A percentile compares a stretch with the other conserved stretches of the same genome.
Conservation (phyloP, 2,113 vertebrate species). For the Triplophysa rosa region DNA sequence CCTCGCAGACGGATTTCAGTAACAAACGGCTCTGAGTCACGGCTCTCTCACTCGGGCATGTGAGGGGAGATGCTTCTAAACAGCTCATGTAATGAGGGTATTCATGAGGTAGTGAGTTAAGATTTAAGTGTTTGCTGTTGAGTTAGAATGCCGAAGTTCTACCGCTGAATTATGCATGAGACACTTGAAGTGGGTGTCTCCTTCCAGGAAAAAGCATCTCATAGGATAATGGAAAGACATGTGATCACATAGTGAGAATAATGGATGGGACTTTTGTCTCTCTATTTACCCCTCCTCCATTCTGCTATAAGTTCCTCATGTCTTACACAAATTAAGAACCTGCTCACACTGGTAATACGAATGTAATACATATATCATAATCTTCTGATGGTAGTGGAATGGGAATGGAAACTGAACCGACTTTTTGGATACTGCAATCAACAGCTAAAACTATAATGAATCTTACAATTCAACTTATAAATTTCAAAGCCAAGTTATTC, state of each 20-base stretch:
- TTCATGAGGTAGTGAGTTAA: not conserved
- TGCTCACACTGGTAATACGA: not conserved
- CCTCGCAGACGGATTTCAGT: constrained; percentile 7
- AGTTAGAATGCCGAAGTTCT: not conserved
- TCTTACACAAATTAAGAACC: not conserved
- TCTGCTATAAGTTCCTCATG: constrained; percentile 37
- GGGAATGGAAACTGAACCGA: not conserved
- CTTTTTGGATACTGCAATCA: no score
- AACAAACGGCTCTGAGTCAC: constrained; percentile 27
- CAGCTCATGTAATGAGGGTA: constrained; percentile 9
- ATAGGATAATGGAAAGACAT: constrained; percentile 21
- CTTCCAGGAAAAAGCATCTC: constrained; percentile 16
- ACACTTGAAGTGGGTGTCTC: not conserved
- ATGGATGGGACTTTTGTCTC: constrained; percentile 53
- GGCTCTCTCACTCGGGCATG: not conserved
- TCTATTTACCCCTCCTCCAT: constrained; percentile 31
- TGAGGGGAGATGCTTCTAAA: not conserved
- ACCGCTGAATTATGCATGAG: constrained; percentile 1
- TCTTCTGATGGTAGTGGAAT: not conserved
- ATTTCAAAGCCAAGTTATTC: no score
- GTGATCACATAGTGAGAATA: constrained; percentile 33
- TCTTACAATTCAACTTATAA: no score
- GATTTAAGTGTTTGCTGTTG: constrained; percentile 2
- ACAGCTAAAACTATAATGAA: no score
- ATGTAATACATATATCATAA: not conserved